Base-by-base conservation (phyloP, 1,140 invertebrate genomes). In the Leptonema lineaticorne region DNA sequence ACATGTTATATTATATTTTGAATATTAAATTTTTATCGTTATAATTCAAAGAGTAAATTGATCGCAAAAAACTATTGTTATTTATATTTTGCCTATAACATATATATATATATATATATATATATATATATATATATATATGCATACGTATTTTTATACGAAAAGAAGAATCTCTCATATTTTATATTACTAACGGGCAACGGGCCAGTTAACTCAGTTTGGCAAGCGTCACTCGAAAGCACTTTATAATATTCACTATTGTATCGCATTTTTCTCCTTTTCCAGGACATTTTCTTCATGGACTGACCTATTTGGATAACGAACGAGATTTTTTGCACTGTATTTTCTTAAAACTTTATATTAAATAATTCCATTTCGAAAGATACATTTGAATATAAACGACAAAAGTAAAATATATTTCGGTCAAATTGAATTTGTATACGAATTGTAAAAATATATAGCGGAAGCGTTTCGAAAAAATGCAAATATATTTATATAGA, bases 241-340 rank as follows among this genome's bases (percentile, higher is more conserved):
- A 28, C 57, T 59, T 59, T 59, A 59, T 59, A 59, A 59, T 59
- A 59, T 30, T 33, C 30, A 53, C 22, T 24, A 7, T 26, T 26
- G 50, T 53, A 53, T 26, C 50, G 27, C 24, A 7, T 53, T 53
- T 53, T 53, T 33, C n/a, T n/a, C n/a, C n/a, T n/a, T 41, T 41
- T 41, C 1, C 16, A 41, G 37, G 3, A 41, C 37, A 41, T 11
- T 41, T 41, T 24, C 50, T 26, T 53, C 50, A 4, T 24, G 27
- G 14, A 53, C 27, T 53, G 50, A 53, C 50, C 50, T 53, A 53
- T 53, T 53, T 53, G 50, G 50, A 20, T 24, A 22, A 22, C 24
- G 4, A 20, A 53, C 24, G 27, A 22, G 27, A 14, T 41, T 41
- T 41, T 16, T 41, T 41, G n/a, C n/a, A n/a, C n/a, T n/a, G n/a